Base-by-base conservation (phyloP, 2,113 vertebrate species). In the Craseonycteris thonglongyai region DNA sequence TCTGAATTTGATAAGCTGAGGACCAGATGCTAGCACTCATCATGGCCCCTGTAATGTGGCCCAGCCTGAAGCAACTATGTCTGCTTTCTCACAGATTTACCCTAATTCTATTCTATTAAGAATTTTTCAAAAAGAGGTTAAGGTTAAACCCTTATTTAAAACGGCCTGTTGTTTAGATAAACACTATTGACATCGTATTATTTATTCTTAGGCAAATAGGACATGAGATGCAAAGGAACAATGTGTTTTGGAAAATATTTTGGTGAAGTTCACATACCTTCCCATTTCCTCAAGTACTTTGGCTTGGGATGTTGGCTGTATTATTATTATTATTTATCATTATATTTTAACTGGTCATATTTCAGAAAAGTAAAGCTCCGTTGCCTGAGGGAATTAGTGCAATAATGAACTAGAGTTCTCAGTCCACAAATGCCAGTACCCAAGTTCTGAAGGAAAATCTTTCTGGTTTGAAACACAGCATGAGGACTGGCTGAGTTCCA, bases 1-100 rank as follows among this genome's bases (percentile, higher is more conserved):
- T 90, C 81, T 92, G 75, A 94, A 96, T 96, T 93, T 95, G 79
- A 94, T 94, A 95, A 92, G 14, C 63, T 75, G 74, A 96, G 42
- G 47, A 79, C 68, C 91, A 97, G 95, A 93, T 74, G 1, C 63
- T 95, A 79, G 79, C 45, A 94, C 92, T 97, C 79, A 59, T 59
- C 49, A 78, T 97, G 96, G 97, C 96, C 94, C n/a, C 72, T 90
- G 56, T 91, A 92, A 95, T 90, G 35, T 68, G 87, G 86, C 45
- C 59, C 56, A 86, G 95, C 86, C 93, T 89, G 78, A 82, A 89
- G 95, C 63, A n/a, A 89, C 59, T 33, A 26, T 68, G 69, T 82
- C 93, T 95, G 79, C 95, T 91, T 94, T 92, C 58, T 68, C 40
- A 86, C 10, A 58, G 21, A 69, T 91, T 79, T 89, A 66, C 63